phyloP scores from a whole-genome alignment of 2,113 vertebrate genomes.

The Scartelaos histophorus region DNA sequence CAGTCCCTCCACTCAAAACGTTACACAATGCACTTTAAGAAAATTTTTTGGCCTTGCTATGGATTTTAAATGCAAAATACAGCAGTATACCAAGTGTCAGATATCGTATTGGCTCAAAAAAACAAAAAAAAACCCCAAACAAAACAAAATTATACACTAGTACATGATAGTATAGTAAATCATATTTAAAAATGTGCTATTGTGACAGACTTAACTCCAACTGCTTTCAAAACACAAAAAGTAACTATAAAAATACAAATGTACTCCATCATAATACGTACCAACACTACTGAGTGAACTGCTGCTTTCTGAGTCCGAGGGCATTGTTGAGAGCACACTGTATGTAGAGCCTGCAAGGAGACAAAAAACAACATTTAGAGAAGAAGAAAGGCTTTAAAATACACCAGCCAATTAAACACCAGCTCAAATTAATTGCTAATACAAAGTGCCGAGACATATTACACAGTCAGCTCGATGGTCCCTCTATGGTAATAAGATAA shows the following conservation, averaged over 20 bases:
- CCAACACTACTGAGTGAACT: constrained; percentile 97
- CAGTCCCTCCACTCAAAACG: no score
- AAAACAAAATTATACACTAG: no score
- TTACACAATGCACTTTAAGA: no score
- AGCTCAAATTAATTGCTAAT: constrained; percentile 22
- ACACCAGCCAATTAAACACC: constrained; percentile 23
- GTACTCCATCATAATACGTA: constrained; percentile 73
- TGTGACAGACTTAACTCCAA: not conserved
- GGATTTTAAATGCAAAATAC: no score
- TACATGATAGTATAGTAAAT: no score
- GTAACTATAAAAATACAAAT: not conserved
- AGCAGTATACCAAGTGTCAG: no score
- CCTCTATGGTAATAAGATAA: constrained; percentile 29
- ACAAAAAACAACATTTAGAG: constrained; percentile 31
- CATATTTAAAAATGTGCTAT: no score
- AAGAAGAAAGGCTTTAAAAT: not conserved
- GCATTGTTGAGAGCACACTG: constrained; percentile 98
- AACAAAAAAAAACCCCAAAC: no score
- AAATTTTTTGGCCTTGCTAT: no score
- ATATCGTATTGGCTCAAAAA: no score
- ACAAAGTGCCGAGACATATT: constrained; percentile 21
- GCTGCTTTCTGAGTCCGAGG: constrained; percentile 98
- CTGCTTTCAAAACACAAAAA: not conserved
- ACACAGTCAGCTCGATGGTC: constrained; percentile 38
- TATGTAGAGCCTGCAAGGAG: constrained; percentile 88